Conservation (phyloP, 2,888 invertebrate genomes). For the Platycnemis pennipes region DNA sequence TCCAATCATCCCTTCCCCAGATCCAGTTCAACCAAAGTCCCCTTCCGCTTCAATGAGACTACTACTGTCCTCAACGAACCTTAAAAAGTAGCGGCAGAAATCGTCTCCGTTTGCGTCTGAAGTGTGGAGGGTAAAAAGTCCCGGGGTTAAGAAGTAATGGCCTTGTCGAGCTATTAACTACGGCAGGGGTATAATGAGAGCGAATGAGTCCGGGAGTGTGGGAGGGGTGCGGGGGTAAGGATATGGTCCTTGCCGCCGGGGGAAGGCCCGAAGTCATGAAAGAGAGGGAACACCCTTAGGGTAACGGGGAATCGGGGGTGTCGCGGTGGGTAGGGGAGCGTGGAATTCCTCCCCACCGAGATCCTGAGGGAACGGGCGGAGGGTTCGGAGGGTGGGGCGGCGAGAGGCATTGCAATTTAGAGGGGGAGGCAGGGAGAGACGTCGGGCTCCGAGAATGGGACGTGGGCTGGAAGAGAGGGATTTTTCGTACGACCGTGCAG, state of each 20-base stretch:
- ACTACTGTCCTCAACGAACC: constrained; percentile 48
- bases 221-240: not conserved
- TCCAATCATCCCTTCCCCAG: not conserved
- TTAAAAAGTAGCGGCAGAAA: constrained; percentile 45
- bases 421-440: constrained; percentile 9
- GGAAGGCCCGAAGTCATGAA: not conserved
- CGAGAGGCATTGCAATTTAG: constrained; percentile 58
- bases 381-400: not conserved
- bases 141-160: constrained; percentile 59
- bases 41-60: not conserved
- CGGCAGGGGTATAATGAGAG: constrained; percentile 65
- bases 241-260: not conserved
- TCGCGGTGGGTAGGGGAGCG: not conserved
- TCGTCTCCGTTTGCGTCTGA: constrained; percentile 43
- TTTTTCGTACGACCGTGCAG: constrained; percentile 5
- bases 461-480: not conserved
- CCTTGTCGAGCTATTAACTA: constrained; percentile 67
- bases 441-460: constrained; percentile 37
- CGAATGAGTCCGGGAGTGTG: not conserved
- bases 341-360: not conserved
- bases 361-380: not conserved
- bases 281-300: not conserved
- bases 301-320: not conserved
- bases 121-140: not conserved
- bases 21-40: too few relatives aligned